Percentiles rank a stretch among this genome's conserved stretches.
Conservation (phyloP, 2,888 invertebrate genomes). For the Oscheius myriophilus region DNA sequence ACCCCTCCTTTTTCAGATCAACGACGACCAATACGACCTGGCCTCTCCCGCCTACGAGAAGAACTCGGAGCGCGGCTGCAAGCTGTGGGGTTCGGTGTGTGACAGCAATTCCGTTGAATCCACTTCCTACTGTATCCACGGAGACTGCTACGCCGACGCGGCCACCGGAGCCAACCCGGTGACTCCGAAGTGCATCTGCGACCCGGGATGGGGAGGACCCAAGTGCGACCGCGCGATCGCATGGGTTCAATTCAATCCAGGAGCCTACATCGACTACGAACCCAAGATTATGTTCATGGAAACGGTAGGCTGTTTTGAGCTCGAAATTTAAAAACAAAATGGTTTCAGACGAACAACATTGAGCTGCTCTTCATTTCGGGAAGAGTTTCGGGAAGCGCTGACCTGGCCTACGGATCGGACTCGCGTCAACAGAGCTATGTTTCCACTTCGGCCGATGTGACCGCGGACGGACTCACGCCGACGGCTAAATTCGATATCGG, state of each 20-base stretch:
- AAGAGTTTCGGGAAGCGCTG: constrained; percentile 72
- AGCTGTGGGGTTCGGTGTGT: constrained; percentile 90
- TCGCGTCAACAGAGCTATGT: constrained; percentile 43
- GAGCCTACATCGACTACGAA: constrained; percentile 58
- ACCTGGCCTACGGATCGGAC: constrained; percentile 53
- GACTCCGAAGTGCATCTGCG: constrained; percentile 83
- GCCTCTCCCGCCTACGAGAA: constrained; percentile 82
- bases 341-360: constrained; percentile 79
- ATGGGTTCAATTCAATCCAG: constrained; percentile 66
- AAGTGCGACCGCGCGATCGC: constrained; percentile 71
- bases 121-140: constrained; percentile 61
- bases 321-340: not conserved
- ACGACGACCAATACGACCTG: constrained; percentile 89
- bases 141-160: constrained; percentile 65
- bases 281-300: constrained; percentile 50
- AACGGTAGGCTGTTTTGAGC: constrained; percentile 27
- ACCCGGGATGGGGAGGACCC: constrained; percentile 89
- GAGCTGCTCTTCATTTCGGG: constrained; percentile 89
- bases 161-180: constrained; percentile 22
- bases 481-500: constrained; percentile 49
- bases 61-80: constrained; percentile 79
- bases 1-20: constrained; percentile 78
- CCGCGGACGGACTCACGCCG: constrained; percentile 38
- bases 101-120: constrained; percentile 82
- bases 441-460: constrained; percentile 44